Evolutionary conservation across 2,113 vertebrate genomes (phyloP).

Genomic region (Grallaria varia): DNA sequence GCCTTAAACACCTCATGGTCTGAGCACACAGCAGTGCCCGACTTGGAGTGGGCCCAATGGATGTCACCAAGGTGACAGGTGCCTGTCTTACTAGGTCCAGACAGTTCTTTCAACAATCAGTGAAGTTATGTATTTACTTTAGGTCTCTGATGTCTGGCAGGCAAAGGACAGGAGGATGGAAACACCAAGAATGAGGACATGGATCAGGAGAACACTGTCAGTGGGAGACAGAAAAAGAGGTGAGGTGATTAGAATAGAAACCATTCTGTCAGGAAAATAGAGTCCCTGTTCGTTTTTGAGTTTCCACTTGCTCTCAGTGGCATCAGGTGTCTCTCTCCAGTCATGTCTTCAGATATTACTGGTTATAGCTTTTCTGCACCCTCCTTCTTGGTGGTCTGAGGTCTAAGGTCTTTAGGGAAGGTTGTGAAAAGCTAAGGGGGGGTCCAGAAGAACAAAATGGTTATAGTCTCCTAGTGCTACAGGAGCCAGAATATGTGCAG

Average conservation of each 20-base stretch:
- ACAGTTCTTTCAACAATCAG: neutral
- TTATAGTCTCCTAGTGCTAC: neutral
- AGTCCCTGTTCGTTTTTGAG: neutral
- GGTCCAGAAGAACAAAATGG: neutral
- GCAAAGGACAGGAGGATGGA: neutral
- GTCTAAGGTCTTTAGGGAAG: neutral
- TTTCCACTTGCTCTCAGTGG: neutral
- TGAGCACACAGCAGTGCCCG: neutral
- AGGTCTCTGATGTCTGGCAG: neutral
- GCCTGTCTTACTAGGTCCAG: neutral
- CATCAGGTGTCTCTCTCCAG: neutral
- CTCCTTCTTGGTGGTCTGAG: neutral
- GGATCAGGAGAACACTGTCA: neutral
- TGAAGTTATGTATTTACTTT: neutral
- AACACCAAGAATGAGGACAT: neutral
- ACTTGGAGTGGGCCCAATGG: accelerated
- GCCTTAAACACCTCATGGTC: conserved; percentile 9
- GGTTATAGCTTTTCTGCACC: neutral
- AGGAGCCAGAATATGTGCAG: neutral
- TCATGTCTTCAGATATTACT: neutral
- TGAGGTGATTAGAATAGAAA: neutral
- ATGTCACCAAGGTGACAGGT: neutral
- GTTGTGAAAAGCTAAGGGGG: neutral
- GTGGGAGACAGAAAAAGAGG: neutral
- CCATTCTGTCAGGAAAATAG: neutral